Evolutionary conservation across 2,888 invertebrate genomes (phyloP).

Genomic region (Cheilosia vulpina): DNA sequence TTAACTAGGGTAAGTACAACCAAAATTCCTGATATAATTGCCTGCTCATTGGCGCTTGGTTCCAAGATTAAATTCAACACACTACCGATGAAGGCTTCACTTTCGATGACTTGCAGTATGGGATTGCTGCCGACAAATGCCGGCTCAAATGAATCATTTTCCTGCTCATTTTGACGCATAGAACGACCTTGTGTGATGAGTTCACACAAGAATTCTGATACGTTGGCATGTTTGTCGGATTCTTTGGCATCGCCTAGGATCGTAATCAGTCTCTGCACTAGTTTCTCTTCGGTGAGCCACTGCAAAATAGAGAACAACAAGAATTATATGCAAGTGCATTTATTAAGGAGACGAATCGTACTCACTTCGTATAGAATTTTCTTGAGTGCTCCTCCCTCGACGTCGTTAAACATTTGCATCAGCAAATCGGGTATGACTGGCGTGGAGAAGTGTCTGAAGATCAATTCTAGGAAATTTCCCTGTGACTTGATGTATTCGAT

Average conservation of each 20-base stretch:
- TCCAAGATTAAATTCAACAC: slow-evolving; percentile 91
- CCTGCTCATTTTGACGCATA: slow-evolving; percentile 85
- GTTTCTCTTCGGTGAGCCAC: slow-evolving; percentile 95
- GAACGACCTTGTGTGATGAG: slow-evolving; percentile 88
- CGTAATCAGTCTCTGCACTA: slow-evolving; percentile 91
- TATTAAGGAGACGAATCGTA: background rate
- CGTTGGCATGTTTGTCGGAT: slow-evolving; percentile 92
- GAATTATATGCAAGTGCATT: slow-evolving; percentile 75
- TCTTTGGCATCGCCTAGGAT: slow-evolving; percentile 87
- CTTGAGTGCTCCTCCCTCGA: slow-evolving; percentile 90
- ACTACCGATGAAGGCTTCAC: slow-evolving; percentile 86
- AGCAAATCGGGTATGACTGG: slow-evolving; percentile 97
- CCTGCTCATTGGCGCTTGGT: slow-evolving; percentile 87
- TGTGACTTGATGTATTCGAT: slow-evolving; percentile 95
- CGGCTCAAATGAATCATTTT: slow-evolving; percentile 84
- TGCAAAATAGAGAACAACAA: slow-evolving; percentile 81
- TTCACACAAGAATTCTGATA: slow-evolving; percentile 94
- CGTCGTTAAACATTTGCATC: slow-evolving; percentile 92
- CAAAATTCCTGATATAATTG: slow-evolving; percentile 91
- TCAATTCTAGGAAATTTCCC: slow-evolving; percentile 93
- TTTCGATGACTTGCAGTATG: slow-evolving; percentile 89
- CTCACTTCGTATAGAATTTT: slow-evolving; percentile 89
- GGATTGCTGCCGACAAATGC: slow-evolving; percentile 85
- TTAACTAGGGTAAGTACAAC: slow-evolving; percentile 89
- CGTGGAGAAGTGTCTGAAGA: slow-evolving; percentile 95